Evolutionary conservation across 2,888 invertebrate species (phyloP).

Genomic region (Pyralis farinalis): DNA sequence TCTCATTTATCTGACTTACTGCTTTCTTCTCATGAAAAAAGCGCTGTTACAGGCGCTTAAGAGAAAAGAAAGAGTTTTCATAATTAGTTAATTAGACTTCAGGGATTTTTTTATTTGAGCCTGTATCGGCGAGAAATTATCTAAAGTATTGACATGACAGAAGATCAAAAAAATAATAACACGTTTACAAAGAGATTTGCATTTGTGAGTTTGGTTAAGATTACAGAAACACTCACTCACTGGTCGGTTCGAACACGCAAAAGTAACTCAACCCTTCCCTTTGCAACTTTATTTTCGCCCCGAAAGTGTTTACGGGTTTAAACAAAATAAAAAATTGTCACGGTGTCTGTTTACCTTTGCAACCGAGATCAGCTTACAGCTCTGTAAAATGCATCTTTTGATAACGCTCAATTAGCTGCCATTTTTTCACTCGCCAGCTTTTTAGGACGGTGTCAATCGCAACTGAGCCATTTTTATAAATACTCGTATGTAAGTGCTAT

Average conservation of each 20-base stretch:
- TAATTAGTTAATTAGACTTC: too few relatives aligned
- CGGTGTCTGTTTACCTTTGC: slow-evolving; percentile 58
- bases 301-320: slow-evolving; percentile 49
- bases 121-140: too few relatives aligned
- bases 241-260: slow-evolving; percentile 27
- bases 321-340: slow-evolving; percentile 32
- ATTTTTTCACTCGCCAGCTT: slow-evolving; percentile 39
- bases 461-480: neutral
- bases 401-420: slow-evolving; percentile 71
- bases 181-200: too few relatives aligned
- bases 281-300: slow-evolving; percentile 40
- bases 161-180: too few relatives aligned
- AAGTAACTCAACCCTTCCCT: slow-evolving; percentile 51
- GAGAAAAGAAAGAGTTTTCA: too few relatives aligned
- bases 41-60: too few relatives aligned
- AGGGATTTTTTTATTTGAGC: too few relatives aligned
- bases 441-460: slow-evolving; percentile 40
- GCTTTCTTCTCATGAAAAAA: too few relatives aligned
- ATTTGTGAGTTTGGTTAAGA: too few relatives aligned
- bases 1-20: too few relatives aligned
- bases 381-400: slow-evolving; percentile 47
- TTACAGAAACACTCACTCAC: neutral
- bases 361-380: slow-evolving; percentile 54
- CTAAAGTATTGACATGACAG: too few relatives aligned
- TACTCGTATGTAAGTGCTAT: too few relatives aligned